Evolutionary conservation across 1,140 invertebrate genomes (phyloP).

Genomic region (Drosophila varians): DNA sequence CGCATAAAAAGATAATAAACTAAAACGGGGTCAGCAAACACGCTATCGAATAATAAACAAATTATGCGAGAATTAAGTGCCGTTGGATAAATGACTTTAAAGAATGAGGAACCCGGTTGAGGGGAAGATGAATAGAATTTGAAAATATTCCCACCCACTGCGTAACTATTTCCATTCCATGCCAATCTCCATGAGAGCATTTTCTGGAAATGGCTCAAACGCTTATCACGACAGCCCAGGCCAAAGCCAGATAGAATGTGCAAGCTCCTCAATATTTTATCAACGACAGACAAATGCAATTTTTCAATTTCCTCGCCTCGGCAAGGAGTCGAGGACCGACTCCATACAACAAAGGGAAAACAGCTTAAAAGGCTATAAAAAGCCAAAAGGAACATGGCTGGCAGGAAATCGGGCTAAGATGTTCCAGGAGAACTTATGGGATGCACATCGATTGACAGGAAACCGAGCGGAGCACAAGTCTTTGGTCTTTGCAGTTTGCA

Average conservation of each 20-base stretch:
- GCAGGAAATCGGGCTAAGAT: conserved; percentile 26
- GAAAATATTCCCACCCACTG: background rate
- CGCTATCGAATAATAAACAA: background rate
- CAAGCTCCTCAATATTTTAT: conserved; percentile 68
- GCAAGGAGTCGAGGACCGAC: conserved; percentile 8
- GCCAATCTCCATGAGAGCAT: conserved; percentile 41
- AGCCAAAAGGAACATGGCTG: conserved; percentile 8
- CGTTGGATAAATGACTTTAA: conserved; percentile 18
- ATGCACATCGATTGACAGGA: conserved; percentile 48
- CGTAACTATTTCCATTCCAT: too few relatives aligned
- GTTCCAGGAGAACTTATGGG: conserved; percentile 18
- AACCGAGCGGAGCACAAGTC: conserved; percentile 16
- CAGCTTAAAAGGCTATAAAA: conserved; percentile 73
- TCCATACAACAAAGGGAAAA: conserved; percentile 48
- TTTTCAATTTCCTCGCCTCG: conserved; percentile 62
- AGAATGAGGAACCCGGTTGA: conserved; percentile 36
- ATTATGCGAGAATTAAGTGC: conserved; percentile 22
- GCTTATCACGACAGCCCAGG: conserved; percentile 54
- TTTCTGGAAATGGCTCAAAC: conserved; percentile 59
- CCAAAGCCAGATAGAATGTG: conserved; percentile 10
- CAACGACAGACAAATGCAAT: conserved; percentile 68
- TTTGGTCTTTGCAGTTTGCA: conserved; percentile 48
- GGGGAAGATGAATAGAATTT: conserved; percentile 26
- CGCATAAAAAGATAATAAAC: conserved; percentile 6
- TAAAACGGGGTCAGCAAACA: conserved; percentile 18